Evolutionary conservation across 1,140 invertebrate species (phyloP).

Genomic region (Nebria ingens): DNA sequence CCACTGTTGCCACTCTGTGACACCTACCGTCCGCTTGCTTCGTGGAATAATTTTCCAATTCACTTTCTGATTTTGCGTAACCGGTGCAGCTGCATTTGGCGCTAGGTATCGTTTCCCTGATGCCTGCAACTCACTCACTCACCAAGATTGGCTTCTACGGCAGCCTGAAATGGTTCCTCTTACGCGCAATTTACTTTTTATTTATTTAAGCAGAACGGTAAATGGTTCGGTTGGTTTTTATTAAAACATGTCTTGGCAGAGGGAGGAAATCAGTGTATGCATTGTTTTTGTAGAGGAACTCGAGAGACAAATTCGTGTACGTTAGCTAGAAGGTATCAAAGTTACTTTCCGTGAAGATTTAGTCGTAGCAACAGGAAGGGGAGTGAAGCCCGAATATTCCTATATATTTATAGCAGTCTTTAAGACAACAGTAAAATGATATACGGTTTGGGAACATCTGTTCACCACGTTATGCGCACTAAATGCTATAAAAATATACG

Average conservation of each 20-base stretch:
- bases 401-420: slow-evolving; percentile 18
- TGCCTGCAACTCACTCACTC: not conserved
- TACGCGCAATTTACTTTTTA: slow-evolving; percentile 19
- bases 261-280: slow-evolving; percentile 13
- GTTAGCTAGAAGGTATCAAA: slow-evolving; percentile 12
- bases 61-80: slow-evolving; percentile 7
- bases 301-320: not conserved
- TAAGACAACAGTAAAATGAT: slow-evolving; percentile 17
- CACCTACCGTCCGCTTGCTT: not conserved
- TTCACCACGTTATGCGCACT: slow-evolving; percentile 12
- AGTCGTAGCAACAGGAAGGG: not conserved
- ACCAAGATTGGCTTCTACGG: slow-evolving; percentile 13
- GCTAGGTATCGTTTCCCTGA: not conserved
- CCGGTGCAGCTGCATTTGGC: slow-evolving; percentile 1
- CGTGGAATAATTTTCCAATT: slow-evolving; percentile 6
- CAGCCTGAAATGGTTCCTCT: slow-evolving; percentile 12
- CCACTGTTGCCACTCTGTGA: not conserved
- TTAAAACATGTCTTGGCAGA: slow-evolving; percentile 15
- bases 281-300: slow-evolving; percentile 8
- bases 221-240: slow-evolving; percentile 17
- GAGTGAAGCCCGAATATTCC: slow-evolving; percentile 13
- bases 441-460: slow-evolving; percentile 16
- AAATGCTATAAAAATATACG: slow-evolving; percentile 14
- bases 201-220: slow-evolving; percentile 17
- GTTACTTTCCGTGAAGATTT: slow-evolving; percentile 14